Evolutionary conservation across 1,140 invertebrate species (phyloP).

Genomic region (Rhopalosiphum maidis): DNA sequence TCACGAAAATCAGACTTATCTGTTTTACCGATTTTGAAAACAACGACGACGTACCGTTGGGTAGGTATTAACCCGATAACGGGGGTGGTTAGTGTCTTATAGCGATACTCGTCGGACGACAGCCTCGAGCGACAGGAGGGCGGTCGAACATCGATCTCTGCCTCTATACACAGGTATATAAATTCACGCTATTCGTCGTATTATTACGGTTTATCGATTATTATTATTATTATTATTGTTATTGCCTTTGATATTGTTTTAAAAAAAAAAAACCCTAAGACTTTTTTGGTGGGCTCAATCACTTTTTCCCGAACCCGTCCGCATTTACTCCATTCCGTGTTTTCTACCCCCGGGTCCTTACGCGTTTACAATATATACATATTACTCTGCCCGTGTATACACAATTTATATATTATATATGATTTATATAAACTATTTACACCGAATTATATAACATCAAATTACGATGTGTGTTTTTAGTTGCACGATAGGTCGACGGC

Average conservation of each 20-base stretch:
- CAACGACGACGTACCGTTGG: background rate
- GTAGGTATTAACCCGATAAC: background rate
- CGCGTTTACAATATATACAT: background rate
- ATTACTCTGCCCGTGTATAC: background rate
- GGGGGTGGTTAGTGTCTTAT: background rate
- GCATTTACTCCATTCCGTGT: background rate
- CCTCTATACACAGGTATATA: background rate
- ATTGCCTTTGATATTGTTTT: background rate
- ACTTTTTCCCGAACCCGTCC: background rate
- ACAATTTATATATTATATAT: background rate
- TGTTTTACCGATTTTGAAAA: background rate
- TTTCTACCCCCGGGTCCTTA: background rate
- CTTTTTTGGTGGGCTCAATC: background rate
- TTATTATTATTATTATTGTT: background rate
- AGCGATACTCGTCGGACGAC: background rate
- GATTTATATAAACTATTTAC: background rate
- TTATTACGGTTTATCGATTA: background rate
- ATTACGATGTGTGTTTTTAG: background rate
- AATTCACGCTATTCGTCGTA: background rate
- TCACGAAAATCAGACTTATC: background rate
- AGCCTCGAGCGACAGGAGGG: slow-evolving; percentile 24
- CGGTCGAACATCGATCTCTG: slow-evolving; percentile 32
- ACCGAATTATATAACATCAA: background rate
- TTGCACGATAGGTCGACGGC: background rate
- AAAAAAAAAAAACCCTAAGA: background rate